A percentile compares a stretch with the other conserved stretches of the same genome.
Evolutionary conservation across 2,888 invertebrate genomes (phyloP).

Genomic region (Athripsodes cinereus): DNA sequence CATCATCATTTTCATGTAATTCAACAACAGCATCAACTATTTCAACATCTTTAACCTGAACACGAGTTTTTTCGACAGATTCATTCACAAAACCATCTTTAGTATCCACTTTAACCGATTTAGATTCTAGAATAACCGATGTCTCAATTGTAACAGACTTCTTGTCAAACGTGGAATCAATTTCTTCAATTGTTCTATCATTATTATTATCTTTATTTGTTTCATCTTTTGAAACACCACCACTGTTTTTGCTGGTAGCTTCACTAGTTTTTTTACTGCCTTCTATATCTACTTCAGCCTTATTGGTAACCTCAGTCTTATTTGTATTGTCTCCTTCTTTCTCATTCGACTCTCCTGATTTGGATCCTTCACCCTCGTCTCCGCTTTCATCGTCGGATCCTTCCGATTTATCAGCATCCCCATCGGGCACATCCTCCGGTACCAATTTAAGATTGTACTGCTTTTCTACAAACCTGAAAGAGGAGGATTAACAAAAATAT

Average conservation of each 20-base stretch:
- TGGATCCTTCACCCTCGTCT: not conserved
- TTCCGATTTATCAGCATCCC: conserved; percentile 11
- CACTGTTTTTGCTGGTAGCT: not conserved
- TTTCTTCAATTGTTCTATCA: conserved; percentile 2
- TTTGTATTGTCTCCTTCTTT: not conserved
- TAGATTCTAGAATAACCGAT: too few species aligned
- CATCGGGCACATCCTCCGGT: conserved; percentile 10
- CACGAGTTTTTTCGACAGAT: not conserved
- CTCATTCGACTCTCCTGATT: conserved; percentile 1
- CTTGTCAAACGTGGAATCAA: not conserved
- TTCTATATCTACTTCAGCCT: not conserved
- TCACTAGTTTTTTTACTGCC: not conserved
- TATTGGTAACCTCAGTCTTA: not conserved
- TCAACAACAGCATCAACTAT: not conserved
- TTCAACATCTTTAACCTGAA: not conserved
- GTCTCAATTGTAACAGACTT: not conserved
- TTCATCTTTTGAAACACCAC: not conserved
- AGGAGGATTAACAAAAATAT: not conserved
- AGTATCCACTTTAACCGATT: too few species aligned
- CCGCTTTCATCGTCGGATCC: not conserved
- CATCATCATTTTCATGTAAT: not conserved
- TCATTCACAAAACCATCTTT: too few species aligned
- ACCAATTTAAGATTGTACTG: conserved; percentile 14
- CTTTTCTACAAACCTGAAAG: conserved; percentile 19
- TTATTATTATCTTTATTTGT: not conserved